Evolutionary conservation across 2,797 vertebrate species (phyloP).

Genomic region (Chrysocyon brachyurus): DNA sequence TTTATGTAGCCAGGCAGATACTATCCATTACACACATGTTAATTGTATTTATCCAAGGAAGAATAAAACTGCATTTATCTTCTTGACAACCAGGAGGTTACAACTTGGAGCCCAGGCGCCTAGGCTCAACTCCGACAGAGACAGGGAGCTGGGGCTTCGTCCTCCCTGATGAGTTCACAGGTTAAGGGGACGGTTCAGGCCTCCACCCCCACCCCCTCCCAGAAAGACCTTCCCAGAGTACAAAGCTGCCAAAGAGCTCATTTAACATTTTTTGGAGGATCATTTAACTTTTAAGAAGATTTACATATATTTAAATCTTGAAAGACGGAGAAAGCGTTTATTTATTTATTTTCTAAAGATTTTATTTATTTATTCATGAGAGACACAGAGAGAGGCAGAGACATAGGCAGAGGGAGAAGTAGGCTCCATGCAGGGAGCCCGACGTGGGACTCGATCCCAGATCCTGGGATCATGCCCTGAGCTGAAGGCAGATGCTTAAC

Average conservation of each 20-base stretch:
- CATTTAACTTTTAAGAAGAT: background rate
- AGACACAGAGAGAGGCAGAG: too few relatives aligned
- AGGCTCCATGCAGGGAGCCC: too few relatives aligned
- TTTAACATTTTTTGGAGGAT: background rate
- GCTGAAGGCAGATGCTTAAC: too few relatives aligned
- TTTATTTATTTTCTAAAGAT: too few relatives aligned
- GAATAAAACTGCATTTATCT: background rate
- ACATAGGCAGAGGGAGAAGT: too few relatives aligned
- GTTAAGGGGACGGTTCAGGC: background rate
- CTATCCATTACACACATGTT: background rate
- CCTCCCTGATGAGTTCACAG: background rate
- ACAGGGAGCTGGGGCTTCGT: background rate
- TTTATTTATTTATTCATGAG: too few relatives aligned
- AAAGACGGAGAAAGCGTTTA: background rate
- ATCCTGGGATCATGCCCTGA: too few relatives aligned
- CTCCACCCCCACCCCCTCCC: too few relatives aligned
- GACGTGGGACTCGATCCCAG: too few relatives aligned
- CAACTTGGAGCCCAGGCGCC: background rate
- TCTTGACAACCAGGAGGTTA: constrained; percentile 28
- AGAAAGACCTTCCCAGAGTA: background rate
- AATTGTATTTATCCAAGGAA: constrained; percentile 32
- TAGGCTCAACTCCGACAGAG: background rate
- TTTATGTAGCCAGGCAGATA: background rate
- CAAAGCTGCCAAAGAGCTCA: background rate
- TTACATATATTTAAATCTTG: background rate